Conservation (phyloP, 2,888 invertebrate species). For the Tridacna gigas region DNA sequence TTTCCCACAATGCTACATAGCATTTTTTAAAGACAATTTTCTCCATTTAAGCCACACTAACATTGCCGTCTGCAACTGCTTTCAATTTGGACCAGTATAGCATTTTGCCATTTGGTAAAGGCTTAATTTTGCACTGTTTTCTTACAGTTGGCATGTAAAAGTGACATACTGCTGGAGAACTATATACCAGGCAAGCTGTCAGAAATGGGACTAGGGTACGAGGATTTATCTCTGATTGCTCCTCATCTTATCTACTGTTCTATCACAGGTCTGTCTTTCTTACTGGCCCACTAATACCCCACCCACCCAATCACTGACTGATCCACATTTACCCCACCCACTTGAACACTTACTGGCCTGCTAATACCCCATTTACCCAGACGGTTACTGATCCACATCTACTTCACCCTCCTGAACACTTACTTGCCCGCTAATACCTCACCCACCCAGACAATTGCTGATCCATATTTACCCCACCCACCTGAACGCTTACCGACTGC, state of each 20-base stretch:
- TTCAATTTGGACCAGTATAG: too few relatives aligned
- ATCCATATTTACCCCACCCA: too few relatives aligned
- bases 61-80: too few relatives aligned
- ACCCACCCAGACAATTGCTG: too few relatives aligned
- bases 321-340: background rate
- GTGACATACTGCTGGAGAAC: constrained; percentile 97
- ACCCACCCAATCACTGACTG: background rate
- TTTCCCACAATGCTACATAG: too few relatives aligned
- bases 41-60: too few relatives aligned
- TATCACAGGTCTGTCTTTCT: constrained; percentile 88
- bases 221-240: constrained; percentile 89
- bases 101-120: background rate
- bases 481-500: too few relatives aligned
- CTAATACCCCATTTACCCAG: background rate
- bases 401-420: background rate
- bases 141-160: constrained; percentile 89
- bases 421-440: too few relatives aligned
- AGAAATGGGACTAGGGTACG: constrained; percentile 91
- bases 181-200: constrained; percentile 96
- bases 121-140: background rate
- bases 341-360: background rate
- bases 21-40: too few relatives aligned
- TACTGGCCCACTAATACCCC: background rate
- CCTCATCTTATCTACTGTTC: constrained; percentile 96
- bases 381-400: background rate